Base-by-base conservation (phyloP, 2,888 invertebrate species). In the Fabriciana adippe region DNA sequence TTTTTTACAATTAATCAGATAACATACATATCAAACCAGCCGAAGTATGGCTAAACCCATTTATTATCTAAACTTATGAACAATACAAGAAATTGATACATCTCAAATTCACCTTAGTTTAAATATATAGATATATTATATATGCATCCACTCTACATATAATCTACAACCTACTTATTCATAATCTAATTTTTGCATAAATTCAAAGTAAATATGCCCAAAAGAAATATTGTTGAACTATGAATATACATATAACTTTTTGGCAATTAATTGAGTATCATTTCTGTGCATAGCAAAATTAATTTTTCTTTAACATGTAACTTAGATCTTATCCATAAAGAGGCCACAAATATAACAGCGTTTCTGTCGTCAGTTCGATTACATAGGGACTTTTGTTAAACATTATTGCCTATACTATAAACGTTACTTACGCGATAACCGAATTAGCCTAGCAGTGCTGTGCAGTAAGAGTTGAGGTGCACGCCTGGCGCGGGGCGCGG, bases 221-320 rank as follows among this genome's bases (percentile, higher is more conserved):
- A 92, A 92, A 92, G 90, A 90, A 92, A 90, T 91, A 92, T 90
- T 92, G 90, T 91, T 91, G 89, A 92, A 90, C 90, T 92, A 92
- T 91, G 91, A 90, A 92, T 92, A 92, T 90, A 88, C 85, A 92
- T 91, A 91, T 92, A 89, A 92, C 90, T 93, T 93, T 93, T 93
- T 93, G 93, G 93, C 93, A 93, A 93, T 93, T 92, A 90, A 93
- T 90, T 93, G 93, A 93, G 93, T 93, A 93, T 93, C 93, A 93
- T 93, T 92, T 92, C 89, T 92, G 92, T 93, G 92, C 93, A 93
- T 92, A 92, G 92, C 92, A 92, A 92, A 90, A 91, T 81, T 91
- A 90, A 91, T 88, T 91, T 91, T 91, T 87, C 87, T 91, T 92
- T 89, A 91, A 91, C 86, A 90, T 90, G 91, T 92, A 92, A 92